A percentile compares a stretch with the other conserved stretches of the same genome.
These are phyloP conservation scores for Drosophila longiperda DNA, from an alignment of 2,888 invertebrate species.

Conservation along the genomic window DNA sequence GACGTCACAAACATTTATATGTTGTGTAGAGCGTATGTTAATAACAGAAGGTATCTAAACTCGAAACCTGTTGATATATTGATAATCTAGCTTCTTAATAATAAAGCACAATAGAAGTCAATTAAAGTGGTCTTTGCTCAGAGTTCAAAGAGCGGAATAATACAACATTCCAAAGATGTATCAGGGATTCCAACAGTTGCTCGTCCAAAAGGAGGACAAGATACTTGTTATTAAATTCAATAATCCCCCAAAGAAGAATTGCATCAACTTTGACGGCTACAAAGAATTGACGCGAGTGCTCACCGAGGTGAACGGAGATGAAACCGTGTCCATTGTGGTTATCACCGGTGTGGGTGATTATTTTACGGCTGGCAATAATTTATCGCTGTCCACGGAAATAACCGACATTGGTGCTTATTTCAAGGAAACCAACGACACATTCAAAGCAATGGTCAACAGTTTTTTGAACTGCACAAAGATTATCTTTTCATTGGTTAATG, in stretches of 20 bases:
- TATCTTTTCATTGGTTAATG: constrained; percentile 95
- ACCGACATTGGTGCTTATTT: constrained; percentile 71
- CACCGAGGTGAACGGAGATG: constrained; percentile 89
- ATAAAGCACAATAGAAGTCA: background rate
- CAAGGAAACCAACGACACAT: constrained; percentile 66
- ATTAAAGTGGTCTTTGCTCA: constrained; percentile 42
- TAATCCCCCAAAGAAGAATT: constrained; percentile 92
- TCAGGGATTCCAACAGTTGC: constrained; percentile 61
- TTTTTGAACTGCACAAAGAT: constrained; percentile 94
- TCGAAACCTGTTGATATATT: background rate
- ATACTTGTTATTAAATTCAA: constrained; percentile 89
- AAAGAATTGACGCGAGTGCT: constrained; percentile 87
- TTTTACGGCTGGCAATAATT: constrained; percentile 82
- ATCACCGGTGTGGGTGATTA: constrained; percentile 87
- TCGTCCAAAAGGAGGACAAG: constrained; percentile 85
- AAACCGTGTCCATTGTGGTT: constrained; percentile 89
- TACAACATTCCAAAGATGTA: constrained; percentile 60
- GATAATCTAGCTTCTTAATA: background rate
- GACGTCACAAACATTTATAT: constrained; percentile 12
- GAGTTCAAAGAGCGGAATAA: background rate
- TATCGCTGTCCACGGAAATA: constrained; percentile 27
- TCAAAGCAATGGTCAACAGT: constrained; percentile 88
- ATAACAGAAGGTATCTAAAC: background rate
- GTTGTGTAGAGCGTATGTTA: background rate
- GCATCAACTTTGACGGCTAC: constrained; percentile 90